Percentiles rank a stretch among this genome's conserved stretches.
These are phyloP conservation scores for Charina bottae DNA, from an alignment of 2,113 vertebrate species.

Conservation along the genomic window DNA sequence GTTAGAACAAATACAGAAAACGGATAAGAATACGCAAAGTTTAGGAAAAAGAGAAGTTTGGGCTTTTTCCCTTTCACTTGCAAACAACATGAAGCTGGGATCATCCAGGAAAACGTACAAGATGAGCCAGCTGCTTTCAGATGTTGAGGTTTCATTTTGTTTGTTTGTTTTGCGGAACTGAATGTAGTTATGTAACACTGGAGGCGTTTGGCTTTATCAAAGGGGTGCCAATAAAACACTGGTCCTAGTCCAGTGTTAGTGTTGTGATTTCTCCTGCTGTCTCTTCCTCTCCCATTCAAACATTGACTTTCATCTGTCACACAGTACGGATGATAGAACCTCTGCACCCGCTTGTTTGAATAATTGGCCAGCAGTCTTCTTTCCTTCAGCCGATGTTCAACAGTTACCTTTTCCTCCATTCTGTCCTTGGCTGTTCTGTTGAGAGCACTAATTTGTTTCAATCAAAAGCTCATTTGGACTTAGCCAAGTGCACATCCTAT, in stretches of 20 bases:
- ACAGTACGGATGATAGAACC: neutral
- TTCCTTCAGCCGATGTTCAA: neutral
- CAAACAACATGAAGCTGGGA: neutral
- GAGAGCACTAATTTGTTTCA: conserved; percentile 16
- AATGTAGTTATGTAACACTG: neutral
- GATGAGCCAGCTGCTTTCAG: neutral
- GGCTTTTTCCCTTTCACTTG: neutral
- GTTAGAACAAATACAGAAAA: neutral
- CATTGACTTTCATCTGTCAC: conserved; percentile 5
- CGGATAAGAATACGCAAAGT: neutral
- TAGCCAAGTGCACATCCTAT: neutral
- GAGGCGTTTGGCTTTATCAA: neutral
- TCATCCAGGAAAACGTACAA: neutral
- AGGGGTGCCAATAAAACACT: neutral
- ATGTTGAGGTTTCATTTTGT: neutral
- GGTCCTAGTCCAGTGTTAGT: neutral
- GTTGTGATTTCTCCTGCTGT: neutral
- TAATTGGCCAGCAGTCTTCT: conserved; percentile 6
- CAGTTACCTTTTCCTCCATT: neutral
- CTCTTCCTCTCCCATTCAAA: neutral
- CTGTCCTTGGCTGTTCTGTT: conserved; percentile 2
- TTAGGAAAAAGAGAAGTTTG: neutral
- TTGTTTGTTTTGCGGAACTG: neutral
- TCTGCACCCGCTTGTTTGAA: neutral
- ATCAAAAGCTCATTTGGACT: conserved; percentile 6